phyloP scores from a whole-genome alignment of 2,888 invertebrate species.

The Cantharis rufa region DNA sequence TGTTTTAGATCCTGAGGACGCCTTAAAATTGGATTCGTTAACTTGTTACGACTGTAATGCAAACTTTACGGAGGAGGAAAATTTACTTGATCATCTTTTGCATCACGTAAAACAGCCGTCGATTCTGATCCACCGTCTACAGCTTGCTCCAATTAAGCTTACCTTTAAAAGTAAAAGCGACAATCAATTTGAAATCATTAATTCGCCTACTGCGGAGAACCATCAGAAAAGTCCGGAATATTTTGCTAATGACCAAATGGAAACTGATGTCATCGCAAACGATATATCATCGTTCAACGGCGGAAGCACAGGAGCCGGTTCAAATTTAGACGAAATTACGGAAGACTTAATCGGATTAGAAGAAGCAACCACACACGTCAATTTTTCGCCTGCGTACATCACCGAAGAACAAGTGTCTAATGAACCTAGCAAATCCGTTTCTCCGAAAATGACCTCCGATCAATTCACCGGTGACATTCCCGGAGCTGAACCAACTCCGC shows the following conservation, averaged over 20 bases:
- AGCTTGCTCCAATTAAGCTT: slow-evolving; percentile 57
- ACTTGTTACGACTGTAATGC: slow-evolving; percentile 61
- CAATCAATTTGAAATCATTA: slow-evolving; percentile 50
- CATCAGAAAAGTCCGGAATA: slow-evolving; percentile 12
- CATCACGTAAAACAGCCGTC: slow-evolving; percentile 63
- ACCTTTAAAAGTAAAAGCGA: slow-evolving; percentile 55
- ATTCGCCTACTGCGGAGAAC: slow-evolving; percentile 37
- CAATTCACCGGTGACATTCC: slow-evolving; percentile 43
- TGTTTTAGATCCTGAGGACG: slow-evolving; percentile 2
- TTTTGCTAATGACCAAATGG: slow-evolving; percentile 56
- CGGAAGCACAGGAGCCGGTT: slow-evolving; percentile 27
- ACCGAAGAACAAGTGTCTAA: slow-evolving; percentile 31
- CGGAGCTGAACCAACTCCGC: slow-evolving; percentile 50
- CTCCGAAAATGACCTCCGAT: slow-evolving; percentile 23
- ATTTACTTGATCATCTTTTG: slow-evolving; percentile 60
- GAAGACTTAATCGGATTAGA: slow-evolving; percentile 22
- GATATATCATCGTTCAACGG: slow-evolving; percentile 31
- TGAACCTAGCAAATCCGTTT: background rate
- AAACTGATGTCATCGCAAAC: slow-evolving; percentile 47
- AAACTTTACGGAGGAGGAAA: slow-evolving; percentile 57
- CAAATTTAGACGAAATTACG: slow-evolving; percentile 31
- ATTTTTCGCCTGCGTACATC: slow-evolving; percentile 46
- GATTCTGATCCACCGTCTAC: slow-evolving; percentile 56
- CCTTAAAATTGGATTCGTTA: slow-evolving; percentile 35
- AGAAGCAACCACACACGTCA: slow-evolving; percentile 31